A percentile compares a stretch with the other conserved stretches of the same genome.
phyloP scores from a whole-genome alignment of 2,888 invertebrate genomes.

The Maniola hyperantus region DNA sequence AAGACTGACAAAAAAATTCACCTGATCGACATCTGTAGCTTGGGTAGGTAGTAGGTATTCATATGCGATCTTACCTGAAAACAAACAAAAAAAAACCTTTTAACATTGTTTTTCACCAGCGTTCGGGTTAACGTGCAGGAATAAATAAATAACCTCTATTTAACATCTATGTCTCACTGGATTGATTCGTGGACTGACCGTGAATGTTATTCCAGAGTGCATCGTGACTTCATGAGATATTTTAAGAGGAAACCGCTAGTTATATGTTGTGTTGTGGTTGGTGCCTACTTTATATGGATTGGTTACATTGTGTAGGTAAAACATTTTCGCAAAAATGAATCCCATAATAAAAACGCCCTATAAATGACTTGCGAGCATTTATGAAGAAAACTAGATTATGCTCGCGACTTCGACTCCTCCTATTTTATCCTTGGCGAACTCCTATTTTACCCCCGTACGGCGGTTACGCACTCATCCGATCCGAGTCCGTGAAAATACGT shows the following conservation, averaged over 20 bases:
- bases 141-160: constrained; percentile 14
- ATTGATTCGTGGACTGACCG: constrained; percentile 4
- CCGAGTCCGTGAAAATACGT: too few species aligned
- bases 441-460: too few species aligned
- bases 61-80: constrained; percentile 3
- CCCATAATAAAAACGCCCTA: too few species aligned
- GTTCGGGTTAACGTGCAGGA: constrained; percentile 1
- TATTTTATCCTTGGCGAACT: too few species aligned
- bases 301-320: background rate
- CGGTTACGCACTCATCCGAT: too few species aligned
- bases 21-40: background rate
- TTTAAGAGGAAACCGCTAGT: constrained; percentile 4
- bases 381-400: too few species aligned
- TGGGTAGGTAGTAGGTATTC: background rate
- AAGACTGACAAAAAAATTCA: too few species aligned
- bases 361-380: too few species aligned
- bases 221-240: constrained; percentile 8
- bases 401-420: too few species aligned
- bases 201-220: constrained; percentile 7
- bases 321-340: too few species aligned
- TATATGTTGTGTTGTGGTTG: background rate
- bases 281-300: constrained; percentile 1
- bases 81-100: constrained; percentile 4
- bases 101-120: background rate
- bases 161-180: constrained; percentile 8